phyloP scores from a whole-genome alignment of 2,888 invertebrate species.

The Dyspetes luteomarginatus region DNA sequence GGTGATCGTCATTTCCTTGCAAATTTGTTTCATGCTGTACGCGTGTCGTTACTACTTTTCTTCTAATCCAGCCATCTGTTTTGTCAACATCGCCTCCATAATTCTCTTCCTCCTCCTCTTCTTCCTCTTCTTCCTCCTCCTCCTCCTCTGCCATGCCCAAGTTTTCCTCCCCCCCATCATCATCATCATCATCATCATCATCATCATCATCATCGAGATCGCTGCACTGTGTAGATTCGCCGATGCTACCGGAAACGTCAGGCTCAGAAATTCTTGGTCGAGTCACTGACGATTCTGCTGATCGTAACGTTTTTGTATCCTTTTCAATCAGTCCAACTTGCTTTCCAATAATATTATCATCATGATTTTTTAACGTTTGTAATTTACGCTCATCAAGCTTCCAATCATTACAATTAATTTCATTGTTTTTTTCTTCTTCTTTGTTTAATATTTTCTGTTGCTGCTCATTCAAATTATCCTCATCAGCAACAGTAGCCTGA shows the following conservation, averaged over 20 bases:
- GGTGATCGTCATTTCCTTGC: background rate
- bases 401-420: slow-evolving; percentile 4
- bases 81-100: slow-evolving; percentile 33
- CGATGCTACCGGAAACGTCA: slow-evolving; percentile 4
- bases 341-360: background rate
- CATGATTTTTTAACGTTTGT: background rate
- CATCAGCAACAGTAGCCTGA: background rate
- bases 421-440: background rate
- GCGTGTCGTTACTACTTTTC: slow-evolving; percentile 47
- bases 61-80: slow-evolving; percentile 55
- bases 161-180: slow-evolving; percentile 48
- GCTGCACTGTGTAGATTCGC: slow-evolving; percentile 71
- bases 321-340: background rate
- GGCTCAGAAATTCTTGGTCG: slow-evolving; percentile 9
- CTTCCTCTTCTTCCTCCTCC: slow-evolving; percentile 19
- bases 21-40: slow-evolving; percentile 61
- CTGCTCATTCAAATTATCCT: slow-evolving; percentile 24
- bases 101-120: slow-evolving; percentile 49
- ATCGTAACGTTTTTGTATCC: background rate
- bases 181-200: slow-evolving; percentile 32
- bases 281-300: background rate
- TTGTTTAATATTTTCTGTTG: slow-evolving; percentile 1
- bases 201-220: slow-evolving; percentile 69
- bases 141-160: slow-evolving; percentile 34
- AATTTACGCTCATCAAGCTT: background rate